phyloP scores from a whole-genome alignment of 2,888 invertebrate species.

The Sarcophaga subvicina region DNA sequence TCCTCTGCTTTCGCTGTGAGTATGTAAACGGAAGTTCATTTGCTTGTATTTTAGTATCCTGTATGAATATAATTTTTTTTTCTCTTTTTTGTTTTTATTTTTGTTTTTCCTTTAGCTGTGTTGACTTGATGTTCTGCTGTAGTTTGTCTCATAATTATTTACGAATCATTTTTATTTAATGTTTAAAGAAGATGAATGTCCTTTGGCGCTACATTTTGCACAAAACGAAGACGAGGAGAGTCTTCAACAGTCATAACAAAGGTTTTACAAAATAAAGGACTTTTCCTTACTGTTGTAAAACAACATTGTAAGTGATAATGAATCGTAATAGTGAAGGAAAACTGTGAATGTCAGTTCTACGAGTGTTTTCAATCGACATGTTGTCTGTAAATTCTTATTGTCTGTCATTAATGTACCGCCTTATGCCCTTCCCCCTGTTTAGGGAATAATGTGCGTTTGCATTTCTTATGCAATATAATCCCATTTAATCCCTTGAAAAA shows the following conservation, averaged over 20 bases:
- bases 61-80: constrained; percentile 3
- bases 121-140: constrained; percentile 17
- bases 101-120: background rate
- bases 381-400: constrained; percentile 55
- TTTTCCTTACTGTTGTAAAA: too few relatives aligned
- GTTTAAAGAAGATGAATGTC: constrained; percentile 63
- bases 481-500: too few relatives aligned
- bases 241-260: background rate
- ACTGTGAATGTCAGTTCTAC: too few relatives aligned
- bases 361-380: constrained; percentile 60
- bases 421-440: too few relatives aligned
- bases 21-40: constrained; percentile 66
- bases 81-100: background rate
- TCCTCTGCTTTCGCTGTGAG: constrained; percentile 26
- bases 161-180: constrained; percentile 47
- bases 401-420: constrained; percentile 44
- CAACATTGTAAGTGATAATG: too few relatives aligned
- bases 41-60: constrained; percentile 62
- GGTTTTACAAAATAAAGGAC: too few relatives aligned
- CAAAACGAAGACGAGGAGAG: background rate
- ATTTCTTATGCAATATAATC: too few relatives aligned
- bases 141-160: constrained; percentile 34
- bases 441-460: too few relatives aligned
- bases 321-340: too few relatives aligned
- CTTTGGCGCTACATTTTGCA: constrained; percentile 38